These are phyloP conservation scores for Sebastes minor DNA, from an alignment of 2,797 vertebrate genomes.

Conservation along the genomic window DNA sequence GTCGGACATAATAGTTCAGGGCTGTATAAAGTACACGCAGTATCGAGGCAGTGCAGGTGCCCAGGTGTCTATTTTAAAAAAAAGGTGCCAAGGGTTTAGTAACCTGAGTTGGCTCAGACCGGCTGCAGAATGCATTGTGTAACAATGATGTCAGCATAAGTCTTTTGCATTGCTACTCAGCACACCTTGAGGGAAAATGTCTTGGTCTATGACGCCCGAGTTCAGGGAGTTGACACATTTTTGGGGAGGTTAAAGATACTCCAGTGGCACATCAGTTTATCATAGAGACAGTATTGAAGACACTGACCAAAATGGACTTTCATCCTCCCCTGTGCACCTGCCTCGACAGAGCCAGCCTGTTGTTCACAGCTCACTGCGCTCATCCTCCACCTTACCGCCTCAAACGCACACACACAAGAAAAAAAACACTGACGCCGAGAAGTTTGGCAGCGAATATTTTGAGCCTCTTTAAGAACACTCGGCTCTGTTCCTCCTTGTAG, in stretches of 20 bases:
- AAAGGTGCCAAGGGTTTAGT: neutral
- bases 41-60: neutral
- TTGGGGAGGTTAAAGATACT: slow-evolving; percentile 11
- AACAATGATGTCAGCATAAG: slow-evolving; percentile 40
- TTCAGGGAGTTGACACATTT: slow-evolving; percentile 20
- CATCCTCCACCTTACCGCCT: slow-evolving; percentile 38
- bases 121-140: slow-evolving; percentile 8
- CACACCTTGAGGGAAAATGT: slow-evolving; percentile 9
- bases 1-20: neutral
- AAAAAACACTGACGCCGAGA: slow-evolving; percentile 1
- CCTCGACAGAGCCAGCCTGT: slow-evolving; percentile 27
- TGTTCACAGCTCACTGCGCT: slow-evolving; percentile 46
- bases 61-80: slow-evolving; percentile 16
- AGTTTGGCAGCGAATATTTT: slow-evolving; percentile 21
- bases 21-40: neutral
- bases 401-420: neutral
- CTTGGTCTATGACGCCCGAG: slow-evolving; percentile 2
- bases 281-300: slow-evolving; percentile 7
- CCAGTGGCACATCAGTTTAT: slow-evolving; percentile 17
- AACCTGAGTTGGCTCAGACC: neutral
- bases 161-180: neutral
- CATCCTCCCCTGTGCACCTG: slow-evolving; percentile 42
- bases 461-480: slow-evolving; percentile 22
- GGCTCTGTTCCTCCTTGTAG: slow-evolving; percentile 7
- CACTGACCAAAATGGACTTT: slow-evolving; percentile 32